These are phyloP conservation scores for Hylaeus volcanicus DNA, from an alignment of 1,140 invertebrate genomes.

Conservation along the genomic window DNA sequence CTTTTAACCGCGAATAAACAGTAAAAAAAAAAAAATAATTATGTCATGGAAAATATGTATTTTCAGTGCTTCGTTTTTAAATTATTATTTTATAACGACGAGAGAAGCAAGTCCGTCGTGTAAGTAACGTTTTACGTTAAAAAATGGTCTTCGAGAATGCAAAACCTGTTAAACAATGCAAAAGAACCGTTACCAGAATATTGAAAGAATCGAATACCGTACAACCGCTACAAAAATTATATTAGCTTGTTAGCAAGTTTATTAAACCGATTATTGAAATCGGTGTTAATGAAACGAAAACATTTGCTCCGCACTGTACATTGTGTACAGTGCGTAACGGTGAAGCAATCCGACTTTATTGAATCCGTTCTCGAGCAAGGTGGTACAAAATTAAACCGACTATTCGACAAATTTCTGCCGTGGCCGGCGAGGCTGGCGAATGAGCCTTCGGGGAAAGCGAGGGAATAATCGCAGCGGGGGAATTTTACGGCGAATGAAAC, in stretches of 20 bases:
- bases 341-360: conserved; percentile 9
- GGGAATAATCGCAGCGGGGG: conserved; percentile 11
- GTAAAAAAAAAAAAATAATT: too few species aligned
- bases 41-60: too few species aligned
- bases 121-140: too few species aligned
- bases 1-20: too few species aligned
- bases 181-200: background rate
- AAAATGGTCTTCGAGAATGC: too few species aligned
- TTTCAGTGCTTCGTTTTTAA: too few species aligned
- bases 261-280: too few species aligned
- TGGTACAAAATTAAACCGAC: conserved; percentile 3
- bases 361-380: background rate
- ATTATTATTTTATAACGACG: too few species aligned
- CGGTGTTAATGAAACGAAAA: background rate
- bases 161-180: too few species aligned
- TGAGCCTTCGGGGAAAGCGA: background rate
- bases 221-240: too few species aligned
- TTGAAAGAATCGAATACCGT: background rate
- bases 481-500: conserved; percentile 6
- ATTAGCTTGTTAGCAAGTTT: too few species aligned
- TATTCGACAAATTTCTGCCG: conserved; percentile 12
- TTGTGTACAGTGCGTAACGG: background rate
- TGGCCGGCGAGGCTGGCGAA: background rate
- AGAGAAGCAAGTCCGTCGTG: too few species aligned
- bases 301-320: background rate